Evolutionary conservation across 2,113 vertebrate genomes (phyloP).

Genomic region (Brevimyrus niger): DNA sequence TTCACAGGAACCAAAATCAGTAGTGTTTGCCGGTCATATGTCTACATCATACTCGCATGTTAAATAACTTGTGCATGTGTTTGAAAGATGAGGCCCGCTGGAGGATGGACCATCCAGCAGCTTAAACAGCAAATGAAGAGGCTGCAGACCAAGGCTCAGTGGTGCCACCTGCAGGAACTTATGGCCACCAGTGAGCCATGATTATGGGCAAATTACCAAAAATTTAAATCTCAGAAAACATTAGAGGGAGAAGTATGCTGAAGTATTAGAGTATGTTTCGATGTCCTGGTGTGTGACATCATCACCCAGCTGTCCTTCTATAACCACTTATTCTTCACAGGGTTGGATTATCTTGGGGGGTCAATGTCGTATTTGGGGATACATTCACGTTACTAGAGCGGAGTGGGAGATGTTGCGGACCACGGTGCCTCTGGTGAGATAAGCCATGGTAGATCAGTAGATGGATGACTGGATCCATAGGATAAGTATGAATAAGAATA

Average conservation of each 20-base stretch:
- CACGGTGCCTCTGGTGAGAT: not conserved
- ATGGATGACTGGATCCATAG: not conserved
- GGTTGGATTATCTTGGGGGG: not conserved
- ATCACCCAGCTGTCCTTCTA: not conserved
- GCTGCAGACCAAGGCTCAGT: not conserved
- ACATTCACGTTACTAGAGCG: not conserved
- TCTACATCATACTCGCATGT: not conserved
- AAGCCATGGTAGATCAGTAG: conserved; percentile 11
- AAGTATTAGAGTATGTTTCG: not conserved
- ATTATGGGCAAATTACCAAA: not conserved
- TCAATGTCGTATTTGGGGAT: not conserved
- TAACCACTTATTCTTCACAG: not conserved
- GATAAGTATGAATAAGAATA: not conserved
- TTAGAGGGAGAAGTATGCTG: not conserved
- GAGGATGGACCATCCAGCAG: not conserved
- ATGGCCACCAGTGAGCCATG: not conserved
- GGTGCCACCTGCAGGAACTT: not conserved
- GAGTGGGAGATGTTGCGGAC: not conserved
- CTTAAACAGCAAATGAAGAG: not conserved
- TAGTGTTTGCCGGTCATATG: not conserved
- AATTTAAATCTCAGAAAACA: not conserved
- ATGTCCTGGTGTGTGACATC: not conserved
- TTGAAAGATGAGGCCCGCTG: not conserved
- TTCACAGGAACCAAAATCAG: not conserved
- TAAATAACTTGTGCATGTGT: not conserved